These are phyloP conservation scores for Scyliorhinus canicula DNA, from an alignment of 2,797 vertebrate genomes.

Conservation along the genomic window DNA sequence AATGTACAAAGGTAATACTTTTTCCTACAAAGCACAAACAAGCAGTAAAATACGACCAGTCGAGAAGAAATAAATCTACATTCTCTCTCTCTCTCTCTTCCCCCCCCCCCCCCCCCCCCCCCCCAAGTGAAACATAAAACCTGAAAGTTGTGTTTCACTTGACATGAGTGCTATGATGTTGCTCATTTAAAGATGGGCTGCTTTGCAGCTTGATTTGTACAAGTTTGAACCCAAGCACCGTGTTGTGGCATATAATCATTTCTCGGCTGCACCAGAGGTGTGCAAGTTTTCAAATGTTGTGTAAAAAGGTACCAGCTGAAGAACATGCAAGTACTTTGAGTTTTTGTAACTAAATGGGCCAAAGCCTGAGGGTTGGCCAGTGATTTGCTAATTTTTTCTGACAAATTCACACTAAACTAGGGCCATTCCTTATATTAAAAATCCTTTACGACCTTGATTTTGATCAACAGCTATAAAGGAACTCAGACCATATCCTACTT, in stretches of 20 bases:
- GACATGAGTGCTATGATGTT: neutral
- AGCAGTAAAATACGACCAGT: neutral
- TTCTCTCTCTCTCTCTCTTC: neutral
- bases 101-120: no score
- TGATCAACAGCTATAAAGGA: neutral
- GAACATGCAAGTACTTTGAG: neutral
- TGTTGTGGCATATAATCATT: neutral
- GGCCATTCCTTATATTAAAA: neutral
- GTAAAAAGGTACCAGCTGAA: neutral
- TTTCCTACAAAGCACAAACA: slow-evolving; percentile 10
- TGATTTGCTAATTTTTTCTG: neutral
- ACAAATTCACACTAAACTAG: neutral
- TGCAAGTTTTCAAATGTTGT: neutral
- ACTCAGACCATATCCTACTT: neutral
- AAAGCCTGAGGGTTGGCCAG: neutral
- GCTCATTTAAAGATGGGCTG: neutral
- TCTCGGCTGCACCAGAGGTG: neutral
- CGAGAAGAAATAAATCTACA: neutral
- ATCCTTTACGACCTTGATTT: neutral
- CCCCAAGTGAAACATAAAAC: neutral
- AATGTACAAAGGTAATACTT: slow-evolving; percentile 8
- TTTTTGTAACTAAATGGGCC: neutral
- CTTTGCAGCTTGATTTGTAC: neutral
- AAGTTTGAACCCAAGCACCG: neutral
- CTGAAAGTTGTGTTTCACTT: neutral